A percentile compares a stretch with the other conserved stretches of the same genome.
These are phyloP conservation scores for Diadophis punctatus DNA, from an alignment of 2,113 vertebrate genomes.

Conservation along the genomic window DNA sequence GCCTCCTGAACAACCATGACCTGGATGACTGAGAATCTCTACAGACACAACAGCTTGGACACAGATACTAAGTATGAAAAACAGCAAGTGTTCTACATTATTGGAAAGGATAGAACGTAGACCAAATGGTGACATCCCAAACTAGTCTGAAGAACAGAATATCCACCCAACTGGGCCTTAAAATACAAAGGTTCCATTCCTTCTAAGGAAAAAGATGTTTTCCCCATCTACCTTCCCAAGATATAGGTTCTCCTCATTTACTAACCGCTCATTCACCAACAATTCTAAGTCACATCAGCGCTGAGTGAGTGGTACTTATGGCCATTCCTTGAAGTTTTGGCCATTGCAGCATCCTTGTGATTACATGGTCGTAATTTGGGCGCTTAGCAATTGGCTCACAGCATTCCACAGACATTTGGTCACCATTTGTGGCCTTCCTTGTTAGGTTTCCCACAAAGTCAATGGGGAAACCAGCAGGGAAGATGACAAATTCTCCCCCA, in stretches of 20 bases:
- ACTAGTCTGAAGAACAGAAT: not conserved
- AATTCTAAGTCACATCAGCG: rapidly evolving
- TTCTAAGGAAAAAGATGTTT: not conserved
- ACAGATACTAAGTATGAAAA: not conserved
- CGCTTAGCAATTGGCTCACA: not conserved
- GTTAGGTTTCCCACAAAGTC: not conserved
- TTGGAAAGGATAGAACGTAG: not conserved
- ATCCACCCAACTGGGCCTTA: not conserved
- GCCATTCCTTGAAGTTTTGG: not conserved
- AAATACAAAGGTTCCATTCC: not conserved
- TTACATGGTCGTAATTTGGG: not conserved
- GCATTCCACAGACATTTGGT: not conserved
- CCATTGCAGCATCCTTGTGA: not conserved
- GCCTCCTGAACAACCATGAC: too few species aligned
- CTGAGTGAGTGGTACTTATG: not conserved
- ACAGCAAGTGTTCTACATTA: not conserved
- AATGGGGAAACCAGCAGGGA: not conserved
- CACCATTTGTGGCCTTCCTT: not conserved
- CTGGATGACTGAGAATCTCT: too few species aligned
- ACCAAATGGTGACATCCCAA: not conserved
- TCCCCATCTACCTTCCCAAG: not conserved
- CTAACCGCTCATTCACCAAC: not conserved
- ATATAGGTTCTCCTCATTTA: not conserved
- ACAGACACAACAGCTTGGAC: not conserved
- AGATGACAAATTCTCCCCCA: not conserved